phyloP scores from a whole-genome alignment of 1,140 invertebrate species.

The Galleria mellonella region DNA sequence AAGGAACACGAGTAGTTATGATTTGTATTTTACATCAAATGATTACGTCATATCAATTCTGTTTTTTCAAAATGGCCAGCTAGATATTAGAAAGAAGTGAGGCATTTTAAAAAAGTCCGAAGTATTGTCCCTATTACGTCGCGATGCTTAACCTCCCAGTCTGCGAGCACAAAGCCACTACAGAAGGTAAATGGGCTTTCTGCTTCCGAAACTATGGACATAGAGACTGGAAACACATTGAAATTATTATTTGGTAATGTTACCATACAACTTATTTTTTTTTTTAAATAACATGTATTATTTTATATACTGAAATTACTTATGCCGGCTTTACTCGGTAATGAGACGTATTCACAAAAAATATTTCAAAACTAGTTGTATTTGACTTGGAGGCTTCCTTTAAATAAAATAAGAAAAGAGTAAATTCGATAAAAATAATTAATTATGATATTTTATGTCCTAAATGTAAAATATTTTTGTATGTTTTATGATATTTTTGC shows the following conservation, averaged over 20 bases:
- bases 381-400: no score
- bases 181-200: constrained; percentile 52
- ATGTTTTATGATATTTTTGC: no score
- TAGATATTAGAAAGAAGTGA: constrained; percentile 25
- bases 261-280: not conserved
- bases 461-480: no score
- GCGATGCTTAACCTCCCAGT: constrained; percentile 48
- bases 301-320: not conserved
- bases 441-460: no score
- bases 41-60: constrained; percentile 21
- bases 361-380: no score
- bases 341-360: no score
- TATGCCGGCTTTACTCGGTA: no score
- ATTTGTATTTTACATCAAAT: not conserved
- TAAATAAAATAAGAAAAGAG: no score
- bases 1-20: no score
- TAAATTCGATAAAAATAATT: no score
- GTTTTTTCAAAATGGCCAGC: constrained; percentile 32
- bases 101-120: constrained; percentile 40
- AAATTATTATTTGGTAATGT: not conserved
- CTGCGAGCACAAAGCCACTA: constrained; percentile 48
- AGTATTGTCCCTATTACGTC: constrained; percentile 36
- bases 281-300: not conserved
- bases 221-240: not conserved
- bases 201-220: constrained; percentile 31